Percentiles rank a stretch among this genome's conserved stretches.
phyloP scores from a whole-genome alignment of 2,113 vertebrate genomes.

The Hyperoodon ampullatus region DNA sequence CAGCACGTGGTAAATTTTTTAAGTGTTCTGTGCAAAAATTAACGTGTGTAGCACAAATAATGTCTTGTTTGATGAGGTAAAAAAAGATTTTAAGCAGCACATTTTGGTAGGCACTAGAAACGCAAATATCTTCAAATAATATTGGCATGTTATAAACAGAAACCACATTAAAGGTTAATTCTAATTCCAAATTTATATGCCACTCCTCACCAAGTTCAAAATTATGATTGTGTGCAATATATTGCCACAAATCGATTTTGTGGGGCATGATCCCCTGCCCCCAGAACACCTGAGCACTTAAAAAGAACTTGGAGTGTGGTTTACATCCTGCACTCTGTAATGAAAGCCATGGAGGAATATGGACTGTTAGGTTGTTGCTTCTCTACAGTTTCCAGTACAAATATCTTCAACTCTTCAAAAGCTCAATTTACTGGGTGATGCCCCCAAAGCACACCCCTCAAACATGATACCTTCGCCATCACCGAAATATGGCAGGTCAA shows the following conservation, averaged over 20 bases:
- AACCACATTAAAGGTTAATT: neutral
- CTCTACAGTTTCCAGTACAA: neutral
- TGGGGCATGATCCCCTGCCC: neutral
- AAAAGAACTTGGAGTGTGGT: neutral
- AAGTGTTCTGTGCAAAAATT: neutral
- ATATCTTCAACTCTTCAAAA: constrained; percentile 1
- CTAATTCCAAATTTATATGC: neutral
- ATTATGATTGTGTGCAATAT: neutral
- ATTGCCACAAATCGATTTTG: too few relatives aligned
- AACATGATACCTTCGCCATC: neutral
- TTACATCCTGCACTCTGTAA: neutral
- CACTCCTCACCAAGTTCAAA: neutral
- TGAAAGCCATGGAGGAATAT: neutral
- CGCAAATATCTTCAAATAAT: constrained; percentile 4
- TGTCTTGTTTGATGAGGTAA: constrained; percentile 13
- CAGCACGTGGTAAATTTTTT: neutral
- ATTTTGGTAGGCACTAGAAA: neutral
- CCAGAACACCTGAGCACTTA: neutral
- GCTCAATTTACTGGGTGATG: neutral
- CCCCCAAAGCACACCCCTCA: neutral
- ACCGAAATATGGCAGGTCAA: neutral
- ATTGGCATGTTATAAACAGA: neutral
- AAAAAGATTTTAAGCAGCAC: constrained; percentile 33
- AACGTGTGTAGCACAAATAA: neutral
- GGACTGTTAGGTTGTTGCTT: neutral